Conservation (phyloP, 2,888 invertebrate genomes). For the Saturnia pavonia region DNA sequence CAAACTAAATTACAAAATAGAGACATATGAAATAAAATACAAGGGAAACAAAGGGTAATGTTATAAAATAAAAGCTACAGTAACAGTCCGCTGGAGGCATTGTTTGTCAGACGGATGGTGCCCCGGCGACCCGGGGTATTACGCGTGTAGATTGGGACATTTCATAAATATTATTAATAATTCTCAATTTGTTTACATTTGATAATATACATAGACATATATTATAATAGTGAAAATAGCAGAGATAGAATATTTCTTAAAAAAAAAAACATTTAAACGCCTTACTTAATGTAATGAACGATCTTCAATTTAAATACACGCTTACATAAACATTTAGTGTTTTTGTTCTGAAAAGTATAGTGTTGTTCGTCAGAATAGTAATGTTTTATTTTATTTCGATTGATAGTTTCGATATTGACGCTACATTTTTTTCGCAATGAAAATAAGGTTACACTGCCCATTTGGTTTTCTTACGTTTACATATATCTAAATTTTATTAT, state of each 20-base stretch:
- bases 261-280: background rate
- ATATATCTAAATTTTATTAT: too few relatives aligned
- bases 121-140: conserved; percentile 34
- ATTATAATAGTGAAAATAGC: background rate
- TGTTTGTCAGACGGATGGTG: conserved; percentile 37
- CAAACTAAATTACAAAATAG: conserved; percentile 23
- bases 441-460: too few relatives aligned
- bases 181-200: conserved; percentile 18
- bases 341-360: too few relatives aligned
- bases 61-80: conserved; percentile 20
- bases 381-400: too few relatives aligned
- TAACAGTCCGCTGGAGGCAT: conserved; percentile 15
- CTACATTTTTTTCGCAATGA: too few relatives aligned
- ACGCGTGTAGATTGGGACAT: conserved; percentile 26
- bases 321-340: too few relatives aligned
- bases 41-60: conserved; percentile 21
- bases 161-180: conserved; percentile 18
- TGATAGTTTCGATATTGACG: background rate
- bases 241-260: background rate
- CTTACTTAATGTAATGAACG: background rate
- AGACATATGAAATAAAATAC: conserved; percentile 19
- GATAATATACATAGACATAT: background rate
- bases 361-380: too few relatives aligned
- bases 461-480: too few relatives aligned
- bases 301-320: too few relatives aligned